These are phyloP conservation scores for Melopsittacus undulatus DNA, from an alignment of 2,797 vertebrate species.

Conservation along the genomic window DNA sequence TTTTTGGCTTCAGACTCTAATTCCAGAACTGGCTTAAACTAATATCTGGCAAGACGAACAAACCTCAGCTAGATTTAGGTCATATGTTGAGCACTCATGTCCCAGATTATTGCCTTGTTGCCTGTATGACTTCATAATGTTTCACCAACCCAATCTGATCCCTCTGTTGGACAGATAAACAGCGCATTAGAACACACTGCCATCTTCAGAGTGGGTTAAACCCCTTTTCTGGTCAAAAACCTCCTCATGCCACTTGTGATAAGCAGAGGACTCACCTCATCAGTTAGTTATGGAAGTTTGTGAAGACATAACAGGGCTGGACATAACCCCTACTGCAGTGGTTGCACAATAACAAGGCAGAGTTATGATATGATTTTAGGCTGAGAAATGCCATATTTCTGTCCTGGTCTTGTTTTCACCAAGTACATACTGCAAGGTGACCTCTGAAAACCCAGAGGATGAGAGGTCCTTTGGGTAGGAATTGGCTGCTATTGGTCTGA, in stretches of 20 bases:
- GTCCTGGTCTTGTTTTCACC: background rate
- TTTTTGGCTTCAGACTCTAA: constrained; percentile 33
- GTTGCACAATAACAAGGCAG: background rate
- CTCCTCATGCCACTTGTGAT: background rate
- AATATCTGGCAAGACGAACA: background rate
- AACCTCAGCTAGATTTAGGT: constrained; percentile 17
- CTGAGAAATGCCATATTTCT: background rate
- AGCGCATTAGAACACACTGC: background rate
- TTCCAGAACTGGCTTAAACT: background rate
- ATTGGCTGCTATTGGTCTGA: background rate
- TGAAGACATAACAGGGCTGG: background rate
- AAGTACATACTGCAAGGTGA: background rate
- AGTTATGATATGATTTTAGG: background rate
- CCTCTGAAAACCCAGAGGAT: accelerated
- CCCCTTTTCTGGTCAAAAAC: background rate
- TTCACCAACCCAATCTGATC: background rate
- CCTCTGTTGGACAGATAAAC: background rate
- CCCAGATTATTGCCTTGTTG: background rate
- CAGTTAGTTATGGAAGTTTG: background rate
- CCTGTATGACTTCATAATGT: background rate
- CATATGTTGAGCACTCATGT: background rate
- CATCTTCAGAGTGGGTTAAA: background rate
- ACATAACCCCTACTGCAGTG: background rate
- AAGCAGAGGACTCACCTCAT: background rate
- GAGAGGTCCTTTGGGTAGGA: background rate